Base-by-base conservation (phyloP, 2,113 vertebrate species). In the Phodopus roborovskii region DNA sequence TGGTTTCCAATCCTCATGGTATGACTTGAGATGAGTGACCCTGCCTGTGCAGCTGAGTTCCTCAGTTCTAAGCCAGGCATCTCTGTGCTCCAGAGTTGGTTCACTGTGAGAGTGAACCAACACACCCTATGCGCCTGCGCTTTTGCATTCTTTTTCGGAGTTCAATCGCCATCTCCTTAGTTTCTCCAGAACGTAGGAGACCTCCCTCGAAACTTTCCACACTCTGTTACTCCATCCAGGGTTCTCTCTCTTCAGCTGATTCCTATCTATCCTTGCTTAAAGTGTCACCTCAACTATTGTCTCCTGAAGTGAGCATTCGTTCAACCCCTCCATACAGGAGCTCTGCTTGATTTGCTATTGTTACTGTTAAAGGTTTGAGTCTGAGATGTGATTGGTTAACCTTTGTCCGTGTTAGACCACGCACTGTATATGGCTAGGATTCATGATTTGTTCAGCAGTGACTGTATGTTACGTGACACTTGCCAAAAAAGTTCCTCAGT, bases 61-160 rank as follows among this genome's bases (percentile, higher is more conserved):
- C 12, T 73, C 68, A n/a, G 8, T 20, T 92, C 20, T 58, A 48
- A 77, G 3, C 62, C 42, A 2, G 26, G 33, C 22, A 28, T 88
- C 58, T 70, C 39, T 84, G 48, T 73, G 36, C 10, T 30, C 4
- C 13, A 24, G 73, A 20, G 8, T n/a, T n/a, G n/a, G n/a, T n/a
- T n/a, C n/a, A n/a, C 22, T 48, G 13, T n/a, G 24, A 83, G 50
- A 1, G 16, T 28, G n/a, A 3, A 6, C 45, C 45, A 45, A 50
- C 10, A 30, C 13, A 58, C 11, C n/a, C 13, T 11, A 2, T 20
- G 8, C 19, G 10, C 33, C 33, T 0, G 5, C n/a, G 24, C 33
- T 36, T 78, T 16, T 4, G 0, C 28, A 7, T 0, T 60, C 42
- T 84, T 33, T 68, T 64, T 84, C 36, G 60, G n/a, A 22, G 22